A percentile compares a stretch with the other conserved stretches of the same genome.
Conservation (phyloP, 2,888 invertebrate genomes). For the Acanthopleura granulata region DNA sequence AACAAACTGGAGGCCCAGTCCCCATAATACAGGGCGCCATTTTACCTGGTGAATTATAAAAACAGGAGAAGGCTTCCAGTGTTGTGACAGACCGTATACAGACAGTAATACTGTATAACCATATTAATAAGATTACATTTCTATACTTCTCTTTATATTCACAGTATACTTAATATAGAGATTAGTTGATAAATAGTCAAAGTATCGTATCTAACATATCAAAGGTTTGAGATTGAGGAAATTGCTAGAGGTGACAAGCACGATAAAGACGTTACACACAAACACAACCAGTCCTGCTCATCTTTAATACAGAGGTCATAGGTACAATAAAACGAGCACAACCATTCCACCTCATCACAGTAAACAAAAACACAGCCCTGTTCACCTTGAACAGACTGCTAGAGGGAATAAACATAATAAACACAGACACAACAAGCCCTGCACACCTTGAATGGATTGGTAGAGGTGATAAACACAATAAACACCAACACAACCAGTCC, state of each 20-base stretch:
- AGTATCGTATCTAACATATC: too few species aligned
- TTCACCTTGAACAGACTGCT: slow-evolving; percentile 39
- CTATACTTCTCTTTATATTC: too few species aligned
- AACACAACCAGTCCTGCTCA: slow-evolving; percentile 34
- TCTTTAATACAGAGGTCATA: slow-evolving; percentile 38
- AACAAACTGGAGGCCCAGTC: slow-evolving; percentile 38
- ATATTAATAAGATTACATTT: too few species aligned
- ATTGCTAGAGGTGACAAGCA: too few species aligned
- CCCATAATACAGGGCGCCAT: slow-evolving; percentile 66
- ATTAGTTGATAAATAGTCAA: too few species aligned
- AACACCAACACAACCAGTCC: slow-evolving; percentile 38
- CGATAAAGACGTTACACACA: slow-evolving; percentile 32
- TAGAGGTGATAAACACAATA: slow-evolving; percentile 38
- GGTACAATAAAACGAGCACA: slow-evolving; percentile 34
- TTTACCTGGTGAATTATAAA: slow-evolving; percentile 38
- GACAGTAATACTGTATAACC: too few species aligned
- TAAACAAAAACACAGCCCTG: not conserved
- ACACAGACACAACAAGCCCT: slow-evolving; percentile 32
- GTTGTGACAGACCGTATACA: too few species aligned
- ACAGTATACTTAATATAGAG: too few species aligned
- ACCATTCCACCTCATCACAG: slow-evolving; percentile 32
- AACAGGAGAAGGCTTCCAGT: too few species aligned
- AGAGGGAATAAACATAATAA: slow-evolving; percentile 37
- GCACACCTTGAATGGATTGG: slow-evolving; percentile 39
- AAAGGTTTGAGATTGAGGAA: not conserved